Evolutionary conservation across 2,113 vertebrate genomes (phyloP).

Genomic region (Eira barbara): DNA sequence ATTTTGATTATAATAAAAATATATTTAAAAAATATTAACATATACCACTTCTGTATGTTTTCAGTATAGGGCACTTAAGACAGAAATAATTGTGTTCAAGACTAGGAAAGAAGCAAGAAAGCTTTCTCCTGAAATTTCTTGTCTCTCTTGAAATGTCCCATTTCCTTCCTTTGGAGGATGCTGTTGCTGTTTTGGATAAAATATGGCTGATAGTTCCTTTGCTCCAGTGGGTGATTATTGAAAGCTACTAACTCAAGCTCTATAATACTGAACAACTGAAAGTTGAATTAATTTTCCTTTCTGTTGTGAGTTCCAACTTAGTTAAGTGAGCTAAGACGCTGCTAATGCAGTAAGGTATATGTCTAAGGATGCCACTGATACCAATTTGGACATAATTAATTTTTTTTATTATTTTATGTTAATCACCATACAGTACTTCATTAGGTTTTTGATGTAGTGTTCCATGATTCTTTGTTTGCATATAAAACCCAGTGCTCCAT

Average conservation of each 20-base stretch:
- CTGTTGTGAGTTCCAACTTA: constrained; percentile 39
- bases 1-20: constrained; percentile 51
- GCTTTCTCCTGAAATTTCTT: constrained; percentile 58
- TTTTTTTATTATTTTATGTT: background rate
- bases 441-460: too few relatives aligned
- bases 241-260: background rate
- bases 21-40: constrained; percentile 18
- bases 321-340: background rate
- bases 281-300: constrained; percentile 36
- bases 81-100: constrained; percentile 51
- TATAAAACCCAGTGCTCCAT: too few relatives aligned
- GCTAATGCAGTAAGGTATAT: background rate
- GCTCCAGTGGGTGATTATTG: background rate
- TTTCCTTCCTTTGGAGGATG: constrained; percentile 59
- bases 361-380: background rate
- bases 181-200: constrained; percentile 48
- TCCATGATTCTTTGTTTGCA: too few relatives aligned
- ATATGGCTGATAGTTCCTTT: constrained; percentile 22
- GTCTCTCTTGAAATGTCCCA: background rate
- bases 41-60: constrained; percentile 7
- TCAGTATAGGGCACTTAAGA: background rate
- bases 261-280: constrained; percentile 24
- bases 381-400: background rate
- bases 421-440: too few relatives aligned
- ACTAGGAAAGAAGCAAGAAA: background rate